Conservation (phyloP, 2,797 vertebrate species). For the Argentina silus region DNA sequence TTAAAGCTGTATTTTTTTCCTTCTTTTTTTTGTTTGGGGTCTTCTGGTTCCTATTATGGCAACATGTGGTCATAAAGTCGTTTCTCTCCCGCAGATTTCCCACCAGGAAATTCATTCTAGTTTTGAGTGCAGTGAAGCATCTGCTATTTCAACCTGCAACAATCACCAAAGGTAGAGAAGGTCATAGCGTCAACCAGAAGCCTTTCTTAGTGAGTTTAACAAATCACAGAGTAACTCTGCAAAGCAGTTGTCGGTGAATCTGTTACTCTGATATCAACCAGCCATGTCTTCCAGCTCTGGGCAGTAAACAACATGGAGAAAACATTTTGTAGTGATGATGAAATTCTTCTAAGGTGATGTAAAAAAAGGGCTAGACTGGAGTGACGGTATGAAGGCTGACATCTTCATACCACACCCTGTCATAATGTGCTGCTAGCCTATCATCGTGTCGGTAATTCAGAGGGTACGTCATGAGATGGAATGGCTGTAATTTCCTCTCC, state of each 20-base stretch:
- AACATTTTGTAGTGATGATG: conserved; percentile 39
- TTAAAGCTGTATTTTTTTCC: no score
- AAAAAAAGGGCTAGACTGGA: conserved; percentile 38
- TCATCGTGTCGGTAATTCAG: conserved; percentile 33
- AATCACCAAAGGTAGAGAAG: conserved; percentile 51
- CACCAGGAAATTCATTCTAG: conserved; percentile 62
- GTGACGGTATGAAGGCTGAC: conserved; percentile 25
- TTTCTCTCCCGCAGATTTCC: conserved; percentile 55
- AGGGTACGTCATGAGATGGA: conserved; percentile 19
- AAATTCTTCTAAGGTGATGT: conserved; percentile 41
- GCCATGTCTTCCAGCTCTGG: conserved; percentile 25
- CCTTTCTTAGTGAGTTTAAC: conserved; percentile 40
- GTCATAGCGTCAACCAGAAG: conserved; percentile 19
- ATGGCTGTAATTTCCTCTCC: conserved; percentile 21
- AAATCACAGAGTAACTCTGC: conserved; percentile 38
- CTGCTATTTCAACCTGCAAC: conserved; percentile 46
- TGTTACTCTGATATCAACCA: conserved; percentile 9
- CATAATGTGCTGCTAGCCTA: conserved; percentile 18
- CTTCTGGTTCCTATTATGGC: conserved; percentile 64
- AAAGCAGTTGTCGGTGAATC: conserved; percentile 14
- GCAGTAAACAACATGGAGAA: conserved; percentile 40
- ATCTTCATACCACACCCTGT: conserved; percentile 24
- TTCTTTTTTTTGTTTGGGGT: conserved; percentile 22
- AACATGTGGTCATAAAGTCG: conserved; percentile 66
- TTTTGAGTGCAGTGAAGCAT: conserved; percentile 52